Evolutionary conservation across 2,797 vertebrate species (phyloP).

Genomic region (Macrochelys suwanniensis): DNA sequence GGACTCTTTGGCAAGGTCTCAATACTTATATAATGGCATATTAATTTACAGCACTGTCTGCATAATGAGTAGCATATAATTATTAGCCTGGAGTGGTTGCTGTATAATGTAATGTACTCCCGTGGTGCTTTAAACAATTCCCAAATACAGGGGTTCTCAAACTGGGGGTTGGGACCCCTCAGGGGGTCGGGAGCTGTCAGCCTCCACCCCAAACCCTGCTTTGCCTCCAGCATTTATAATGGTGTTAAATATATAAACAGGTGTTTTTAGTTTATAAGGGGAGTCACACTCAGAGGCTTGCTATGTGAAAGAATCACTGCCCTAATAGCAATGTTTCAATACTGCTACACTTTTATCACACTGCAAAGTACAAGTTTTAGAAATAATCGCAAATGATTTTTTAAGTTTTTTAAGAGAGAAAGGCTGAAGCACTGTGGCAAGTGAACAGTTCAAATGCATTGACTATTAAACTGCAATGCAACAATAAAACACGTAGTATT

Average conservation of each 20-base stretch:
- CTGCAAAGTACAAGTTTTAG: not conserved
- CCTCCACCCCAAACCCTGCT: too few species aligned
- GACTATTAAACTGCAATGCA: not conserved
- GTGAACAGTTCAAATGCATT: not conserved
- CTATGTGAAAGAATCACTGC: not conserved
- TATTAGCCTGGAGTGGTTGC: not conserved
- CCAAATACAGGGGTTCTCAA: too few species aligned
- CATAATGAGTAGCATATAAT: not conserved
- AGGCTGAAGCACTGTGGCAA: not conserved
- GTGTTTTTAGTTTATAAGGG: too few species aligned
- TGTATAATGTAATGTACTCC: not conserved
- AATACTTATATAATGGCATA: not conserved
- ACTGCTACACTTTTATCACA: not conserved
- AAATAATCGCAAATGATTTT: not conserved
- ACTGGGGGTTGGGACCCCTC: too few species aligned
- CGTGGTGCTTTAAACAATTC: not conserved
- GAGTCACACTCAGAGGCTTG: too few species aligned
- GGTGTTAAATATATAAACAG: too few species aligned
- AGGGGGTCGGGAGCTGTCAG: too few species aligned
- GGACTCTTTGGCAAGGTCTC: conserved; percentile 3
- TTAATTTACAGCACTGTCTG: not conserved
- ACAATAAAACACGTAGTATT: not conserved
- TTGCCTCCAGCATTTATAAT: too few species aligned
- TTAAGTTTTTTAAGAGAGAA: not conserved
- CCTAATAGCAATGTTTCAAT: not conserved